Evolutionary conservation across 2,797 vertebrate species (phyloP), one percentile per base, ranked within the genome.

Genomic region (Pempheris klunzingeri): DNA sequence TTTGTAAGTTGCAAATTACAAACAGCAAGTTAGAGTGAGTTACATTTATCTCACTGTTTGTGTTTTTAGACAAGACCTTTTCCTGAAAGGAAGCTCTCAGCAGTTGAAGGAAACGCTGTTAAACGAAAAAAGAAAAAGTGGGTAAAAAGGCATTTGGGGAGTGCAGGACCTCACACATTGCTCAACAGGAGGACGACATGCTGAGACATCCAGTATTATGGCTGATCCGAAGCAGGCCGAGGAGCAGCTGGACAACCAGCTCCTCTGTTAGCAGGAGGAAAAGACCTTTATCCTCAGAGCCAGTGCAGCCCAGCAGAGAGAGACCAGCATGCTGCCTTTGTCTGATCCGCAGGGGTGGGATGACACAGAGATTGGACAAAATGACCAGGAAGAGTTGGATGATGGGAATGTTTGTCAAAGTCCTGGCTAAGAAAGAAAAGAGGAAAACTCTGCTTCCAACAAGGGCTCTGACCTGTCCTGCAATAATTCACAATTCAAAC

Each of bases 221-320:
- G 43, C 58, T 82, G 80, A 81, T 49, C 58, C 77, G 47, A 64
- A 61, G 49, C 59, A 61, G 79, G 26, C 79, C 60, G 73, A 59
- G 20, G 54, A 86, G 76, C 90, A 92, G 87, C 87, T 90, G 86
- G 67, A 90, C 59, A 78, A 80, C 70, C 65, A 50, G 18, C 55
- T 79, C 65, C 68, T 71, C 61, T 60, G 59, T 74, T 58, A 24
- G 57, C 63, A 57, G 49, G 30, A 78, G n/a, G 50, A 77, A 55
- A 69, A 13, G 10, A 71, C 50, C 32, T 87, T 80, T 74, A 64
- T 62, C 70, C 76, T 38, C 34, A 63, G 54, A 81, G 60, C n/a
- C 74, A 15, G 68, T 69, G 68, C 7, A 54, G 43, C 62, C 61
- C 73, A 83, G 52, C 64, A 71, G 75, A 49, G 55, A 49, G 55